Conservation (phyloP, 2,797 vertebrate genomes). For the Crax fasciolata region DNA sequence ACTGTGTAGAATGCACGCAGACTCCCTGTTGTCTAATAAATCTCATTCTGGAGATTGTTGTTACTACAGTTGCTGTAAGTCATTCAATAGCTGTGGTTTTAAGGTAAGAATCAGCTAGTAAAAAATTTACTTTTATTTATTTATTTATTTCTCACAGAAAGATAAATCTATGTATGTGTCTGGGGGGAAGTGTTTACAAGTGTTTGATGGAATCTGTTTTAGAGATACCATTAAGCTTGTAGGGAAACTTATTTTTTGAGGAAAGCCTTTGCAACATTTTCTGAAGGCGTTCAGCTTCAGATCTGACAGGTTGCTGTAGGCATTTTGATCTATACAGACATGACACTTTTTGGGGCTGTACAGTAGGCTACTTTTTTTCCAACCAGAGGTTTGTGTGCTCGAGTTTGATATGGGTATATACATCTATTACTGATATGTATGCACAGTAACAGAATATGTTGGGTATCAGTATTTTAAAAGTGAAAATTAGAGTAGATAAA, state of each 20-base stretch:
- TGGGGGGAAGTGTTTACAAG: background rate
- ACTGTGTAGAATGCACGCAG: background rate
- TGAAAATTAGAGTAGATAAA: background rate
- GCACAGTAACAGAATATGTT: background rate
- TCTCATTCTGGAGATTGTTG: background rate
- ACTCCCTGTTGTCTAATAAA: background rate
- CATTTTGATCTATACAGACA: background rate
- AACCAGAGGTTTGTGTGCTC: background rate
- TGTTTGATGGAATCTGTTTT: background rate
- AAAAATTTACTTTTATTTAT: background rate
- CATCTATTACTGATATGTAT: background rate
- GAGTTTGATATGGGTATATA: background rate
- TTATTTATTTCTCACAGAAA: background rate
- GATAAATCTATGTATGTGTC: background rate
- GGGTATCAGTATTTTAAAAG: background rate
- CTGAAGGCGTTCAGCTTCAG: background rate
- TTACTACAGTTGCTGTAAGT: background rate
- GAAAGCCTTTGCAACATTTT: background rate
- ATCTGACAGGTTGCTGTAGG: background rate
- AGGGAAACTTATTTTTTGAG: background rate
- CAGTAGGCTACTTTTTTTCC: background rate
- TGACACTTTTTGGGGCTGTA: background rate
- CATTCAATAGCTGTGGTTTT: background rate
- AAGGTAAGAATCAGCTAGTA: background rate
- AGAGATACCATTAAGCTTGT: background rate